Conservation (phyloP, 2,888 invertebrate genomes). For the Pheosia gnoma region DNA sequence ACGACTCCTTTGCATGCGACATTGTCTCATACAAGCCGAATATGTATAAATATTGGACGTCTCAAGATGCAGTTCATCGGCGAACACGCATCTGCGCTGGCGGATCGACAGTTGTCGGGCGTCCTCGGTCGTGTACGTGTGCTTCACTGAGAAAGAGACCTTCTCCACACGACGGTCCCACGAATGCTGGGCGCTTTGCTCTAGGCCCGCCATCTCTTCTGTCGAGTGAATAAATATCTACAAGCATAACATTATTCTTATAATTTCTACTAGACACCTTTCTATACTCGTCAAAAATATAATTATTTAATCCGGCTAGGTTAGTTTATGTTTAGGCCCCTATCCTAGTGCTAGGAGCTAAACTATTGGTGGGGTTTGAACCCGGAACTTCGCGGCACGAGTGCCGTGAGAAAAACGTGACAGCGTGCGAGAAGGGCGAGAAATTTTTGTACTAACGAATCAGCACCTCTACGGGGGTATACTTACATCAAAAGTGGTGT, state of each 20-base stretch:
- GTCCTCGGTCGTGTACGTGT: constrained; percentile 90
- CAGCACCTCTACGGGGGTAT: no score
- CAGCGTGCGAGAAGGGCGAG: no score
- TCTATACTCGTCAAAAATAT: background rate
- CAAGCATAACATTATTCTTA: constrained; percentile 9
- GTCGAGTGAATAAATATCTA: constrained; percentile 87
- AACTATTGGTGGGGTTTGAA: no score
- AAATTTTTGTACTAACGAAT: no score
- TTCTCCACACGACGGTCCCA: constrained; percentile 86
- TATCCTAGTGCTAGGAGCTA: no score
- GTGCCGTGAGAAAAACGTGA: no score
- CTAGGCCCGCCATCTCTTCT: constrained; percentile 88
- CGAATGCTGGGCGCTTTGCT: constrained; percentile 87
- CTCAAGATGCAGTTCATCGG: constrained; percentile 86
- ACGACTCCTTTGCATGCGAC: constrained; percentile 87
- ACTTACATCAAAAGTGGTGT: constrained; percentile 74
- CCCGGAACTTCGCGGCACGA: no score
- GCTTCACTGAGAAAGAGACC: constrained; percentile 88
- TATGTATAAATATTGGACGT: constrained; percentile 87
- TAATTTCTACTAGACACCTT: background rate
- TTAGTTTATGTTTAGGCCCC: no score
- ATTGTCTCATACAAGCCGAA: constrained; percentile 89
- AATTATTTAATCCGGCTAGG: no score
- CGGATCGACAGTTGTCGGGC: constrained; percentile 86
- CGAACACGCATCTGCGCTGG: constrained; percentile 89